Base-by-base conservation (phyloP, 2,797 vertebrate species). In the Discoglossus pictus region DNA sequence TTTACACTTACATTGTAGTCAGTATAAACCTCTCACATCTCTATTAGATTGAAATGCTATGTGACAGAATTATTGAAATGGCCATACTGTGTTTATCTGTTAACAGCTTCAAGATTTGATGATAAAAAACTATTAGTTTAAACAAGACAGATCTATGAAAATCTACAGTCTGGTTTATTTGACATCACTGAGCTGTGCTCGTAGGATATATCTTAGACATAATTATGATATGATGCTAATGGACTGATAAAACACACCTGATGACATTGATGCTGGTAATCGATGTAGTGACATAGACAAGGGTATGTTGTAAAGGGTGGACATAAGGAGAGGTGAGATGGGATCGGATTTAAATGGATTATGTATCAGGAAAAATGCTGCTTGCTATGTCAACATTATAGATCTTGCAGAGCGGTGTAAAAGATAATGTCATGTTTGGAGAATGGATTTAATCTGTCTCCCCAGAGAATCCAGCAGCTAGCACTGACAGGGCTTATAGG, bases 401-500 rank as follows among this genome's bases (percentile, higher is more conserved):
- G 68, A 71, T 71, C 36, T 58, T 23, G 31, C 43, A 51, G 31
- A 71, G 61, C 11, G 15, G 35, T 56, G 52, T 71, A 64, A 64
- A 71, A 51, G 60, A 64, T 71, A 71, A 71, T 71, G 60, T 64
- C 68, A 71, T 71, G 68, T 71, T 71, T 71, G 59, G 38, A 64
- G 24, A 71, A 64, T 44, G 68, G 68, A 64, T 71, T 58, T 58
- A 63, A 61, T 43, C 36, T 59, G 36, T 36, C 68, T 59, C 68
- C 50, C 23, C 16, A 12, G 43, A 36, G 59, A 50, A 50, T 43
- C 34, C 25, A 24, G 40, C 35, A 48, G 42, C 65, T 68, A 51
- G 44, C 59, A 58, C 50, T 64, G 59, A 64, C 21, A 11, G n/a
- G 35, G 48, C 39, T 61, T 61, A 69, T 48, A 46, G 40, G 35